Base-by-base conservation (phyloP, 2,797 vertebrate species). In the Poecilia velifera region DNA sequence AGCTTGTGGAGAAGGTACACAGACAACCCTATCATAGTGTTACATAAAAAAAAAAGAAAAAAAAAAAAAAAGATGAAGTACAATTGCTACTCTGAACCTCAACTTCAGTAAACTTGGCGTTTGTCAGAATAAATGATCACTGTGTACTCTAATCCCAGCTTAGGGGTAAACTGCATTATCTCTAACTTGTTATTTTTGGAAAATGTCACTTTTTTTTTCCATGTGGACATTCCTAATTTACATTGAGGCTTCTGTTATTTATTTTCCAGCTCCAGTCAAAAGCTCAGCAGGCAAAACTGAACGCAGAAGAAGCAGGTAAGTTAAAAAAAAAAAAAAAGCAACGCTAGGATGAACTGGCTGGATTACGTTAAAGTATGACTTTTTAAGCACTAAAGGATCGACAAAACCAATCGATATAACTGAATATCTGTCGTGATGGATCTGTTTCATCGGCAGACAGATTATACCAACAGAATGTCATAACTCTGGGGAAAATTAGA, bases 1-100 rank as follows among this genome's bases (percentile, higher is more conserved):
- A 96, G 88, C 96, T 98, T 49, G 96, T 97, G 70, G 98, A 99
- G 82, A 99, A 98, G 97, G 98, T 99, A 95, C 0, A 7, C 4
- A n/a, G 46, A 64, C 64, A 49, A 13, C 6, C 9, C 41, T 16
- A 45, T 28, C 25, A 25, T 46, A 45, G 6, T 8, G 0, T 28
- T 25, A 6, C 25, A 5, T 6, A 34, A 59, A 59, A n/a, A 39
- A 18, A 45, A 46, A 4, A 47, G 22, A 47, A 7, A 51, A 45
- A 46, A 4, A 47, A 31, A 47, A 7, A 51, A 22, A 46, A 59
- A 46, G 31, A 39, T 73, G n/a, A 36, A 76, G 59, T 14, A 28
- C 20, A 47, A 18, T 28, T 12, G 1, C 5, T 6, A 25, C 18
- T 39, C 10, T 25, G 31, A 22, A 49, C 31, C n/a, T 6, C 10